Conservation (phyloP, 2,113 vertebrate genomes). For the Orycteropus afer region DNA sequence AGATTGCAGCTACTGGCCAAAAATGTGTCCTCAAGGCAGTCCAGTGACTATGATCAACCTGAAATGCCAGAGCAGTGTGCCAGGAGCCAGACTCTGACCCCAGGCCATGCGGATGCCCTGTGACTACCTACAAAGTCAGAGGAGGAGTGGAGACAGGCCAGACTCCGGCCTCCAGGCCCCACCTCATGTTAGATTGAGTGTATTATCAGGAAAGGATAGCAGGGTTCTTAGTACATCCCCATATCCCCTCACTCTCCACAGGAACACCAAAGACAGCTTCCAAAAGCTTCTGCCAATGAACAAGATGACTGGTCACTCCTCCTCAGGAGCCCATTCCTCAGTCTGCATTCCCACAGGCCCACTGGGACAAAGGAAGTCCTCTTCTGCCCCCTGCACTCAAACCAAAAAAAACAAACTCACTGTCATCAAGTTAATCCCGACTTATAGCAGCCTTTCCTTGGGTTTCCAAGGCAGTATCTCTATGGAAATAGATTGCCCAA, state of each 20-base stretch:
- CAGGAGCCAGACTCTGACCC: not conserved
- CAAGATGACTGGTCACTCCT: not conserved
- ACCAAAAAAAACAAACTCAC: no score
- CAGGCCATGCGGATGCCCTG: no score
- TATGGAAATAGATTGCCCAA: no score
- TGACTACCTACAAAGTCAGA: not conserved
- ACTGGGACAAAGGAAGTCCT: rapidly evolving
- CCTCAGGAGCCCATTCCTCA: not conserved
- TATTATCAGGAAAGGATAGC: no score
- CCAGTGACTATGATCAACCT: not conserved
- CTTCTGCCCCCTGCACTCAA: no score
- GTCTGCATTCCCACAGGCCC: not conserved
- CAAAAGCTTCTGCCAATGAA: not conserved
- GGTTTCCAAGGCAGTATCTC: no score
- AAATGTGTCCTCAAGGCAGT: not conserved
- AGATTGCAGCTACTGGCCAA: not conserved
- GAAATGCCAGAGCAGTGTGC: not conserved
- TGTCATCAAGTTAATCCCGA: no score
- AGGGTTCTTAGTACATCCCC: rapidly evolving
- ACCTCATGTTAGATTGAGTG: no score
- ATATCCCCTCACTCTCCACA: not conserved
- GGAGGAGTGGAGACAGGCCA: no score
- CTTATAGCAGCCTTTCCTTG: no score
- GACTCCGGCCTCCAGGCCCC: not conserved
- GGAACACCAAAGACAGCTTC: not conserved